phyloP scores from a whole-genome alignment of 2,797 vertebrate genomes.

The Vultur gryphus region DNA sequence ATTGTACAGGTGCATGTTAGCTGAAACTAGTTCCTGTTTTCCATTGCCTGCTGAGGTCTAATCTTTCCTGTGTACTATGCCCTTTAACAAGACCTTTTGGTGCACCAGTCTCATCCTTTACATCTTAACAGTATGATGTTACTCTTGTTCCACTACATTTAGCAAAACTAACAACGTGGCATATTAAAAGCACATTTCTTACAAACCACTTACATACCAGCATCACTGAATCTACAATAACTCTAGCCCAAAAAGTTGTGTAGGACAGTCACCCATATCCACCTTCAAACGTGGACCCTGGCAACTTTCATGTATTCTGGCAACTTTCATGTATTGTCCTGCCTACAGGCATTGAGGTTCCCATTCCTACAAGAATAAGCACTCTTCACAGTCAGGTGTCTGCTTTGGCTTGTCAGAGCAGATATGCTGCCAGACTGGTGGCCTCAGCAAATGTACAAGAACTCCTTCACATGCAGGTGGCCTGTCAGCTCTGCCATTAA shows the following conservation, averaged over 20 bases:
- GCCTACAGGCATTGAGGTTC: background rate
- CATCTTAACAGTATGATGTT: background rate
- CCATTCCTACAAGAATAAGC: background rate
- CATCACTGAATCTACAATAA: background rate
- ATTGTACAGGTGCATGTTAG: background rate
- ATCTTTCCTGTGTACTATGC: background rate
- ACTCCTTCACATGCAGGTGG: background rate
- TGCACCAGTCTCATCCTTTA: background rate
- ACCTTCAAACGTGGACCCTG: background rate
- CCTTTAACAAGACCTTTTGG: background rate
- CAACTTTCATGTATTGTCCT: background rate
- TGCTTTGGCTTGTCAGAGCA: background rate
- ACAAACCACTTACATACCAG: background rate
- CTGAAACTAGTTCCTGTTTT: background rate
- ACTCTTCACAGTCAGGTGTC: background rate
- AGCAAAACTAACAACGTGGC: background rate
- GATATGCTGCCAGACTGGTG: background rate
- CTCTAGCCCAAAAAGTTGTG: background rate
- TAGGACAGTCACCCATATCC: background rate
- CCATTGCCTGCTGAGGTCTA: background rate
- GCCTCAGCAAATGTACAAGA: background rate
- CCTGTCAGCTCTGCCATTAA: background rate
- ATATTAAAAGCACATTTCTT: conserved; percentile 27
- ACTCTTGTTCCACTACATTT: background rate
- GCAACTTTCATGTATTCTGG: background rate